phyloP scores from a whole-genome alignment of 2,888 invertebrate genomes.

The Antheraea yamamai region DNA sequence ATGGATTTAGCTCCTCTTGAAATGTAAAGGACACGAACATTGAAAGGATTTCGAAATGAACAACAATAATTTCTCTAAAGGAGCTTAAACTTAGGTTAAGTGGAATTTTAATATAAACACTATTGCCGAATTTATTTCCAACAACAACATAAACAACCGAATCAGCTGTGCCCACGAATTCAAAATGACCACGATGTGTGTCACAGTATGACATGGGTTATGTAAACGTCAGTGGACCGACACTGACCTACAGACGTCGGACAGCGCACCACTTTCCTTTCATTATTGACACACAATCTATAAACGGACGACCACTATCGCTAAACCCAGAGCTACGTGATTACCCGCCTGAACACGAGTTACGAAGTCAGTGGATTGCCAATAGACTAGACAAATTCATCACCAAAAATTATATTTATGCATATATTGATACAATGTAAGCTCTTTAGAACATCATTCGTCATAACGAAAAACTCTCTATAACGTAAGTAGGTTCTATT shows the following conservation, averaged over 20 bases:
- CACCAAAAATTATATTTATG: not conserved
- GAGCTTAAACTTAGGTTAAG: not conserved
- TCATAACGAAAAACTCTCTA: no score
- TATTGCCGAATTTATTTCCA: constrained; percentile 7
- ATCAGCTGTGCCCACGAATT: constrained; percentile 39
- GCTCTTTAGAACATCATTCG: no score
- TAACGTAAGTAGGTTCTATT: no score
- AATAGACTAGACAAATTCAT: constrained; percentile 28
- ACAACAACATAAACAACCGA: constrained; percentile 28
- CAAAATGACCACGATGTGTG: constrained; percentile 67
- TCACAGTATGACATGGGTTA: constrained; percentile 66
- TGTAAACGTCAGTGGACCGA: constrained; percentile 66
- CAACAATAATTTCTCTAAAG: not conserved
- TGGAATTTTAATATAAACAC: not conserved
- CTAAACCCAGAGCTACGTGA: constrained; percentile 48
- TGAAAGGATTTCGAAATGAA: not conserved
- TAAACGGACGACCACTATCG: constrained; percentile 60
- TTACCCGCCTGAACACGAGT: constrained; percentile 40
- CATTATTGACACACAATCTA: constrained; percentile 78
- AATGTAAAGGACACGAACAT: not conserved
- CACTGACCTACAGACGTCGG: constrained; percentile 75
- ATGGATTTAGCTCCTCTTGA: no score
- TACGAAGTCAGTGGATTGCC: constrained; percentile 27
- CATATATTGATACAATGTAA: not conserved
- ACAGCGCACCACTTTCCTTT: constrained; percentile 77